phyloP scores from a whole-genome alignment of 2,888 invertebrate species.

The Watsonalla cultraria region DNA sequence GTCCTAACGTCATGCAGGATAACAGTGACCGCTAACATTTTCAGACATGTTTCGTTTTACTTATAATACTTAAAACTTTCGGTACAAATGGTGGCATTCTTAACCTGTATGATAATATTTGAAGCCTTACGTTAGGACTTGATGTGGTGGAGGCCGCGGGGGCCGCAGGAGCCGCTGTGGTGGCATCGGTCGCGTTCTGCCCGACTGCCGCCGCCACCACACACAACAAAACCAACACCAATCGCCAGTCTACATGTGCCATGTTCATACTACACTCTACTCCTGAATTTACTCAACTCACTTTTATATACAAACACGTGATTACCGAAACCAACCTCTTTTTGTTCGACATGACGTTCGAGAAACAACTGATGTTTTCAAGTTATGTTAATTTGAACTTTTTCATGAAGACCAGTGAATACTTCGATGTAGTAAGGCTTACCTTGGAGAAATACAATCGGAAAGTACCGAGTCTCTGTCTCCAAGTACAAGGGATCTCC shows the following conservation, averaged over 20 bases:
- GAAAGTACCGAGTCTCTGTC: neutral
- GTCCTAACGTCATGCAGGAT: too few species aligned
- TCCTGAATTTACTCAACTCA: conserved; percentile 11
- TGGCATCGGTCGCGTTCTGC: conserved; percentile 21
- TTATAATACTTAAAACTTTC: too few species aligned
- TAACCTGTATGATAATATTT: too few species aligned
- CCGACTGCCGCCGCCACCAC: conserved; percentile 22
- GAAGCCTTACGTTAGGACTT: neutral
- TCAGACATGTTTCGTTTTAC: too few species aligned
- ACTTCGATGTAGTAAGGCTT: neutral
- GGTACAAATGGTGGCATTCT: too few species aligned
- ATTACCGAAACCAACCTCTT: conserved; percentile 5
- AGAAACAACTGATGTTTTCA: neutral
- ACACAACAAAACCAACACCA: conserved; percentile 24
- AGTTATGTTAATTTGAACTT: neutral
- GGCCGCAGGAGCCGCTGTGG: conserved; percentile 6
- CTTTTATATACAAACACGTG: conserved; percentile 20
- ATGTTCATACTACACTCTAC: conserved; percentile 21
- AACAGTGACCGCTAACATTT: too few species aligned
- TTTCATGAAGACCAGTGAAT: neutral
- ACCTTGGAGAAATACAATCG: neutral
- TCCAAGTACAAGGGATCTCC: neutral
- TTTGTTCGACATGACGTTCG: neutral
- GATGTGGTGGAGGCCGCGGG: conserved; percentile 7
- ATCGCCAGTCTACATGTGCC: conserved; percentile 24